Evolutionary conservation across 2,797 vertebrate genomes (phyloP).

Genomic region (Gymnoscopelus microlampas): DNA sequence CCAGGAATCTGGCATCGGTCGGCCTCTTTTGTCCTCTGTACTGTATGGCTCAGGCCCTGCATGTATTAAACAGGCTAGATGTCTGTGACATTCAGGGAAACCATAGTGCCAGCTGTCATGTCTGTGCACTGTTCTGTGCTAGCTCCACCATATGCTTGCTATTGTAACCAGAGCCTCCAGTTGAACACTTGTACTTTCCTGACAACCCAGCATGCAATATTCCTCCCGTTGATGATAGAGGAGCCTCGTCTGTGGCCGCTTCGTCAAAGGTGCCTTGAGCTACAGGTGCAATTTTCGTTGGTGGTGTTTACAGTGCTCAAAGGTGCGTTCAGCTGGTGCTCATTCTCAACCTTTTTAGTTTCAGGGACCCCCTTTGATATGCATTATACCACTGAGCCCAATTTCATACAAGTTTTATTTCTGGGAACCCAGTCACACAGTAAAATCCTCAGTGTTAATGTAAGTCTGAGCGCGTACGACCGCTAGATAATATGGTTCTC

Average conservation of each 20-base stretch:
- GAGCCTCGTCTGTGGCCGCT: not conserved
- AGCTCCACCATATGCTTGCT: constrained; percentile 44
- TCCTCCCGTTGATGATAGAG: not conserved
- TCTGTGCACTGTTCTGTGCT: constrained; percentile 35
- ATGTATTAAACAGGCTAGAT: constrained; percentile 54
- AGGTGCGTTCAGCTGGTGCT: not conserved
- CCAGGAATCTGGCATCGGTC: too few relatives aligned
- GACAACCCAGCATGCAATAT: not conserved
- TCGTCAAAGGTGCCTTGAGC: not conserved
- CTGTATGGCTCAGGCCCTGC: constrained; percentile 18
- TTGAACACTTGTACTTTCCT: constrained; percentile 12
- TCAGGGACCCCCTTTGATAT: too few relatives aligned
- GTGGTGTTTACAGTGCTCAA: not conserved
- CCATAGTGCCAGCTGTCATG: not conserved
- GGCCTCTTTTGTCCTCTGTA: not conserved
- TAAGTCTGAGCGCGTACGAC: too few relatives aligned
- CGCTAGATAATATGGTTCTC: too few relatives aligned
- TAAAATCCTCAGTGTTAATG: too few relatives aligned
- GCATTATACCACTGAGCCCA: too few relatives aligned
- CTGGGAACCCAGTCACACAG: too few relatives aligned
- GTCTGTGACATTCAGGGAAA: constrained; percentile 52
- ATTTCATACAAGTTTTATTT: too few relatives aligned
- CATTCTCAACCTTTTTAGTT: not conserved
- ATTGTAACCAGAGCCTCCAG: constrained; percentile 42
- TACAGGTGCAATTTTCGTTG: not conserved